Evolutionary conservation across 2,888 invertebrate genomes (phyloP).

Genomic region (Conomelus anceps): DNA sequence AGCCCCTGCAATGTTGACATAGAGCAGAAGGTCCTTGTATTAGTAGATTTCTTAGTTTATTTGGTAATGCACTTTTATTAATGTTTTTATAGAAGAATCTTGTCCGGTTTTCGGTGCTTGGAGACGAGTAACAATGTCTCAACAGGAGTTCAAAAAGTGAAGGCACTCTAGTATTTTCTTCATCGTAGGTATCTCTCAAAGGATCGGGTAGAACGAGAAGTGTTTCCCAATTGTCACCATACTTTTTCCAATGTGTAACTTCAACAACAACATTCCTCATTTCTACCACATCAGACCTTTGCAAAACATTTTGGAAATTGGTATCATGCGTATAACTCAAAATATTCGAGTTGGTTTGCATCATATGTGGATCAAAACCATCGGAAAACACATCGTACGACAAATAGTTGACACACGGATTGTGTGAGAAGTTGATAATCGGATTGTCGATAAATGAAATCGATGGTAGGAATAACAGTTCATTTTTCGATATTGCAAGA

Average conservation of each 20-base stretch:
- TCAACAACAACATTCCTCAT: background rate
- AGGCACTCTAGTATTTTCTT: background rate
- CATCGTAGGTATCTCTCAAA: background rate
- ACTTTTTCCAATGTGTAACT: background rate
- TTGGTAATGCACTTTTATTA: background rate
- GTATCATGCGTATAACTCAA: background rate
- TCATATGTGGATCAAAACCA: background rate
- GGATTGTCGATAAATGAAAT: conserved; percentile 23
- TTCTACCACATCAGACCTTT: background rate
- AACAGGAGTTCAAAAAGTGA: background rate
- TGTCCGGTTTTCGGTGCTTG: background rate
- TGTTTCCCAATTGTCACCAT: background rate
- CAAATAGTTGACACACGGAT: conserved; percentile 23
- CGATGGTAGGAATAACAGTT: conserved; percentile 21
- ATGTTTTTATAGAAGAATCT: background rate
- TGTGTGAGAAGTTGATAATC: conserved; percentile 16
- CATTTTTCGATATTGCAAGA: conserved; percentile 2
- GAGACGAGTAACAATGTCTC: background rate
- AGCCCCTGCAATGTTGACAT: background rate
- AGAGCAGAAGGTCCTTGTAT: background rate
- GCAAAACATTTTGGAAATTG: background rate
- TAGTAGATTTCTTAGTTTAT: background rate
- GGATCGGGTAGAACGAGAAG: background rate
- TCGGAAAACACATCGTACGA: conserved; percentile 27
- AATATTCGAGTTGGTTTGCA: background rate